Base-by-base conservation (phyloP, 2,113 vertebrate genomes). In the Oenanthe oenanthe region DNA sequence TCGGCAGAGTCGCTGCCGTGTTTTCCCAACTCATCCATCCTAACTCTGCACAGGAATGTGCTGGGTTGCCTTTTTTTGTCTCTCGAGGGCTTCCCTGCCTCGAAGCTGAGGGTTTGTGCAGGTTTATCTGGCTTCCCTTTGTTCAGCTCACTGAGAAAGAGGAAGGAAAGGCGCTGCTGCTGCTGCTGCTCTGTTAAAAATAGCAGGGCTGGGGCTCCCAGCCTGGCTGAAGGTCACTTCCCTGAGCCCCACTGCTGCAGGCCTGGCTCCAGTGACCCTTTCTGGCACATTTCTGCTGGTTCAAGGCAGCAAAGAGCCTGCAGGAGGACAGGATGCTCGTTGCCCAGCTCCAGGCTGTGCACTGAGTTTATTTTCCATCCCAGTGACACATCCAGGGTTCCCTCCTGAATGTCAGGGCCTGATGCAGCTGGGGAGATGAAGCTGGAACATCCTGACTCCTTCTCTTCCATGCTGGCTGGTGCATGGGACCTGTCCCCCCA, bases 141-240 rank as follows among this genome's bases (percentile, higher is more conserved):
- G 85, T 50, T 74, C 40, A 15, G 67, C 72, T 82, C 47, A 15
- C 6, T 4, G 13, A 90, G 80, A 85, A 95, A 86, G 95, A 96
- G 96, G 95, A 97, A 97, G 96, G 96, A 96, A 96, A 90, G 58
- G 28, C 38, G 5, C 62, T 51, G 50, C 16, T 77, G 53, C 16
- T 77, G 53, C 38, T 16, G 22, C 67, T 70, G 50, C 62, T 17
- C 2, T 0, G 76, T 28, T 93, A 94, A 87, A 95, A 94, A 95
- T 91, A 97, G 61, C 91, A 4, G 20, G 11, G 88, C 88, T 0
- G 24, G 91, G 93, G 86, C 72, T 96, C 68, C 94, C 80, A 2
- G 82, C 53, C 74, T 42, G 1, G 0, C 76, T 60, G 36, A 48
- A 94, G 81, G 95, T 92, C 96, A 87, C 71, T 91, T 65, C 93